Base-by-base conservation (phyloP, 2,888 invertebrate species). In the Protophormia terraenovae region DNA sequence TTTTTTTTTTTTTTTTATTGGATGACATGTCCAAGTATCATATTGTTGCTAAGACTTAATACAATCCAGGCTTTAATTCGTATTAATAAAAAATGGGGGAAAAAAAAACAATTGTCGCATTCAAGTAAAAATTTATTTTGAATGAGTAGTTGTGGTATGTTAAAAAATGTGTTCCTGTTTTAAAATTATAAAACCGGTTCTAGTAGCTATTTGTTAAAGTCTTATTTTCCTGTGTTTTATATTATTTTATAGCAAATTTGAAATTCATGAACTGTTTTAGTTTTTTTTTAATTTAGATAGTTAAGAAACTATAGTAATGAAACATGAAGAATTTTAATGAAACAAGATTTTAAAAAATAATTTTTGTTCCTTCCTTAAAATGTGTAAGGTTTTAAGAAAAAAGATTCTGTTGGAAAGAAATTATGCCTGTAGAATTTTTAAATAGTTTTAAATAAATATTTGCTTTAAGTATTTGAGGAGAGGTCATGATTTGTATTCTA, bases 181-280 rank as follows among this genome's bases (percentile, higher is more conserved):
- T 62, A 75, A 76, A 72, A 14, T 45, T n/a, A 77, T 12, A 32
- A 85, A 85, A 85, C 85, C 82, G 79, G 85, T 85, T 82, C 32
- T 38, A n/a, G 16, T 7, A 24, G 0, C 2, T 35, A 24, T 53
- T 71, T 47, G 12, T 41, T 45, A 12, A 3, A 2, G 27, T 55
- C 29, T 7, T 10, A 22, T 22, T 27, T 32, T 72, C 3, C 22
- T n/a, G 14, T 27, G 1, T 24, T 60, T 41, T 55, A 64, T 62
- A 8, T 53, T 62, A 38, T 73, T 79, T 81, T 24, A 78, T 55
- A 14, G 69, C 69, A 77, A 81, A 81, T 53, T 78, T 77, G 41
- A 69, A 73, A 81, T 69, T 78, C 77, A 81, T 60, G 66, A 66
- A 72, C 60, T 67, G 75, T 55, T 71, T 83, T 50, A 50, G 50